Evolutionary conservation across 2,888 invertebrate species (phyloP), one percentile per base, ranked within the genome.

Genomic region (Fissipunctia ypsillon): DNA sequence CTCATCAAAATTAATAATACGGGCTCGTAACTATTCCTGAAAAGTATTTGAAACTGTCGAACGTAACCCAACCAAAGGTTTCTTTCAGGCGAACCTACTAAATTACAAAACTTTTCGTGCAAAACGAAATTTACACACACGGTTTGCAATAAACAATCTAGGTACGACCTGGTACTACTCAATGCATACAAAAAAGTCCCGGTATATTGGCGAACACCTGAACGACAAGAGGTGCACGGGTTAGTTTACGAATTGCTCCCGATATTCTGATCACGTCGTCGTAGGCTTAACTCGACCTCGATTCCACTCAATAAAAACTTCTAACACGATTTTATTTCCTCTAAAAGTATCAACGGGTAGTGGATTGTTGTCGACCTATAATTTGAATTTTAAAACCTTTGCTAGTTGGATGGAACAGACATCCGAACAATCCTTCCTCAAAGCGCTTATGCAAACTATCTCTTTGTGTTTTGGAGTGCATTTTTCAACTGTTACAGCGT

Each of bases 231-330:
- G 82, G 81, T 84, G 82, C 72, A 69, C 31, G 57, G 74, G 69
- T 69, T 69, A 70, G 72, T 76, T 78, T 81, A 81, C 81, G 74
- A 87, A 84, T 80, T 71, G 65, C 73, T 72, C 71, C 80, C 80
- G 80, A 83, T 87, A 92, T 91, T 91, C 91, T 80, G 77, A 81
- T 79, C 90, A 89, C 90, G 91, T 90, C 81, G 74, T 77, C 64
- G 77, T 84, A 83, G 89, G 87, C 88, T 88, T 87, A 84, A 90
- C 88, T 89, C 87, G 89, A 87, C 90, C 91, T 89, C 89, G 88
- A 92, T 91, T 90, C 89, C 86, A 89, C 90, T 90, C 90, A 88
- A 91, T 89, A 89, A 89, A 87, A 91, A 89, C 87, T 87, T 87
- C 89, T 89, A 87, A 91, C 89, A 87, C 87, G 84, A 89, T 90